Percentiles rank a stretch among this genome's conserved stretches.
phyloP scores from a whole-genome alignment of 2,797 vertebrate species.

The Cyclura pinguis region DNA sequence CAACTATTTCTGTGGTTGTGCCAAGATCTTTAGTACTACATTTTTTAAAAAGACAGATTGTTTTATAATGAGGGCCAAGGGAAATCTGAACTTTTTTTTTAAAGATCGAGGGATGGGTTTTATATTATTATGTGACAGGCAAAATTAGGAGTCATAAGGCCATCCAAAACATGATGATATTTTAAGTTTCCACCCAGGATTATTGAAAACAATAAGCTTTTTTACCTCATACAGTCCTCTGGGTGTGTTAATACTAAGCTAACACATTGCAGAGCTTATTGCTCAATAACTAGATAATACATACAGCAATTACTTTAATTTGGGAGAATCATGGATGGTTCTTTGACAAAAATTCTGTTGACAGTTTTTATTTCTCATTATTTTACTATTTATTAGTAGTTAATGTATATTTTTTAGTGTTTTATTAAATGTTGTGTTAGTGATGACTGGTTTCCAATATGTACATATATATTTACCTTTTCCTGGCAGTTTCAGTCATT shows the following conservation, averaged over 20 bases:
- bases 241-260: conserved; percentile 54
- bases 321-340: conserved; percentile 1
- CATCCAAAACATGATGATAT: conserved; percentile 13
- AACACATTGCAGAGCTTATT: conserved; percentile 58
- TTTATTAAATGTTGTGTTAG: not conserved
- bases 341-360: conserved; percentile 29
- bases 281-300: conserved; percentile 60
- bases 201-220: conserved; percentile 43
- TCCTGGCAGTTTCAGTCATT: not conserved
- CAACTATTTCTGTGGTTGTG: not conserved
- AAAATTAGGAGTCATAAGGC: conserved; percentile 43
- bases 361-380: conserved; percentile 55
- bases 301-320: conserved; percentile 38
- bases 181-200: conserved; percentile 55
- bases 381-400: not conserved
- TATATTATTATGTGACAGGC: accelerated
- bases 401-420: not conserved
- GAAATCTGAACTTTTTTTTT: conserved; percentile 1
- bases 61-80: conserved; percentile 6
- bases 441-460: not conserved
- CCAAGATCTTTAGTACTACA: not conserved
- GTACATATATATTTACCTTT: not conserved
- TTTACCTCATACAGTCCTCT: conserved; percentile 25
- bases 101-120: not conserved
- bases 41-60: not conserved